Conservation (phyloP, 2,888 invertebrate genomes). For the Adela reaumurella region DNA sequence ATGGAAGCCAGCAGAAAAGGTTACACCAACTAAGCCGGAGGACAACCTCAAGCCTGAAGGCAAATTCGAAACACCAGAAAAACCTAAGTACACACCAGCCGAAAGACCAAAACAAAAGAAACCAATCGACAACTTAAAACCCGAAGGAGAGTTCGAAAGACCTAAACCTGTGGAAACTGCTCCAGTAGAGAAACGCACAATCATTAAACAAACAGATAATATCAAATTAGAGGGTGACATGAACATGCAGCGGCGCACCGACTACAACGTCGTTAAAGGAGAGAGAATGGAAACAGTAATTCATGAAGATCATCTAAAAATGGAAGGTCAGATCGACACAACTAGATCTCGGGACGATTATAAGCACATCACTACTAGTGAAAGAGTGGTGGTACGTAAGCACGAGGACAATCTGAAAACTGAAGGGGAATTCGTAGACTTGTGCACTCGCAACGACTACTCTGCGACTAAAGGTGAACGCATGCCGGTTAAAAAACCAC, state of each 20-base stretch:
- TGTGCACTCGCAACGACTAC: constrained; percentile 48
- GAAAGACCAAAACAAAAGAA: constrained; percentile 29
- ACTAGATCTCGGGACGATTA: constrained; percentile 55
- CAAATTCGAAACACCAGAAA: constrained; percentile 29
- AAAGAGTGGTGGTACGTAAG: constrained; percentile 47
- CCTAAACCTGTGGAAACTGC: constrained; percentile 24
- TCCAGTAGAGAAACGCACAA: constrained; percentile 23
- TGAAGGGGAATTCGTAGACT: constrained; percentile 54
- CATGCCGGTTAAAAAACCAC: constrained; percentile 55
- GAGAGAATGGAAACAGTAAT: constrained; percentile 59
- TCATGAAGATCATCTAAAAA: constrained; percentile 64
- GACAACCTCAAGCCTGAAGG: constrained; percentile 60
- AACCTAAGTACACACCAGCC: constrained; percentile 24
- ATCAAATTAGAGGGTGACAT: constrained; percentile 56
- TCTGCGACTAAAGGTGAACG: constrained; percentile 58
- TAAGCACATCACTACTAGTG: constrained; percentile 49
- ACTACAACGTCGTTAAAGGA: constrained; percentile 47
- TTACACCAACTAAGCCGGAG: constrained; percentile 49
- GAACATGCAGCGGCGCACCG: constrained; percentile 39
- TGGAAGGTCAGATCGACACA: constrained; percentile 61
- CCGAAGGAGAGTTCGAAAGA: constrained; percentile 52
- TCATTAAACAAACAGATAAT: constrained; percentile 32
- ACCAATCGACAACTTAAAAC: constrained; percentile 24
- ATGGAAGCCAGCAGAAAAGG: constrained; percentile 53
- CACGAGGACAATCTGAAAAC: constrained; percentile 58